These are phyloP conservation scores for Lycaon pictus DNA, from an alignment of 2,113 vertebrate genomes.

Conservation along the genomic window DNA sequence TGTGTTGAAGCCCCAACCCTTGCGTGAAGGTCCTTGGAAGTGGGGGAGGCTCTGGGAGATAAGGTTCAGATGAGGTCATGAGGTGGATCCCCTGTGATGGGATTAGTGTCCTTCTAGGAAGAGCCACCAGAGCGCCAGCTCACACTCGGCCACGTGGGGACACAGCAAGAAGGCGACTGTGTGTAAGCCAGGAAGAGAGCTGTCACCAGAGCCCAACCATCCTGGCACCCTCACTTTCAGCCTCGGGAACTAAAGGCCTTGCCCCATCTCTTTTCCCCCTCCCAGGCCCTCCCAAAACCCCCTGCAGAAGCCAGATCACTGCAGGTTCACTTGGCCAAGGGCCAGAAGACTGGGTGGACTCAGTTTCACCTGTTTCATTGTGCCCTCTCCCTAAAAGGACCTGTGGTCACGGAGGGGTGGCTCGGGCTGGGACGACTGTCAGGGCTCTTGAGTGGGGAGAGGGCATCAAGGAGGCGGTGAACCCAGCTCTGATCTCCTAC, in stretches of 20 bases:
- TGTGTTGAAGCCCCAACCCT: not conserved
- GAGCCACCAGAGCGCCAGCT: not conserved
- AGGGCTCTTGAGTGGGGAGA: not conserved
- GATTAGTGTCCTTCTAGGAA: not conserved
- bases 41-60: not conserved
- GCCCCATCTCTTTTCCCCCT: not conserved
- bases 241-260: not conserved
- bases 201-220: not conserved
- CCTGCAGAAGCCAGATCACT: conserved; percentile 43
- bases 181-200: not conserved
- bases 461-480: not conserved
- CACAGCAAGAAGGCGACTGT: not conserved
- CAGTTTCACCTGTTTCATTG: not conserved
- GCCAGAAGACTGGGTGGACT: not conserved
- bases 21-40: not conserved
- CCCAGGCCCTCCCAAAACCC: not conserved
- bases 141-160: not conserved
- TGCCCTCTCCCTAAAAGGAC: not conserved
- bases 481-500: not conserved
- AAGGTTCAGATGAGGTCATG: not conserved
- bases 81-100: too few species aligned
- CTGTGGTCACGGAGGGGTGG: not conserved
- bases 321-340: not conserved
- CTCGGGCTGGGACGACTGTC: not conserved
- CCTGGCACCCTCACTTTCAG: not conserved